These are phyloP conservation scores for Apostichopus californicus DNA, from an alignment of 35 echinoderm and acorn worm genomes.

Conservation along the genomic window DNA sequence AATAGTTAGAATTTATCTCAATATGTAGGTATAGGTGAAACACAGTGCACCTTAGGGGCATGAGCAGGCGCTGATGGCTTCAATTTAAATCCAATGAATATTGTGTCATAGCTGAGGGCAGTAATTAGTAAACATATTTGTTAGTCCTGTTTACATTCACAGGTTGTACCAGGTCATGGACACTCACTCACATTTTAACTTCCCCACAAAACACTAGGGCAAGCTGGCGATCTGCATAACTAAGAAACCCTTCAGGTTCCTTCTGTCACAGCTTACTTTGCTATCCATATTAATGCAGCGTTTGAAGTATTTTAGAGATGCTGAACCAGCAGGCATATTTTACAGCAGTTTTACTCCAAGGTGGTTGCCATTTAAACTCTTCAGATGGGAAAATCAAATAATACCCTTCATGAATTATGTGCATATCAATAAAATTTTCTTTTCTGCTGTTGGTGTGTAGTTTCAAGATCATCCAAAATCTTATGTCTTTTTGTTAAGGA, in stretches of 20 bases:
- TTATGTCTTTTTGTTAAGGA: no score
- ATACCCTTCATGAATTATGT: not conserved
- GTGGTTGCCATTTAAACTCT: not conserved
- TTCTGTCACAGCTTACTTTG: not conserved
- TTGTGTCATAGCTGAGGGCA: not conserved
- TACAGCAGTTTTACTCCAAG: not conserved
- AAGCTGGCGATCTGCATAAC: not conserved
- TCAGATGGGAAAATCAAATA: not conserved
- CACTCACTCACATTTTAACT: not conserved
- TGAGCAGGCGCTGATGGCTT: not conserved
- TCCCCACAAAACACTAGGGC: not conserved
- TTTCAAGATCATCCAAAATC: no score
- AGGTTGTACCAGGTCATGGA: not conserved
- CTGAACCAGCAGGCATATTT: not conserved
- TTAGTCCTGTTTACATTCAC: not conserved
- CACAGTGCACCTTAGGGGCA: not conserved
- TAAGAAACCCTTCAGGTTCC: not conserved
- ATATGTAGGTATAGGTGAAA: not conserved
- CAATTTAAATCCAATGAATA: not conserved
- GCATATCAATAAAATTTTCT: not conserved
- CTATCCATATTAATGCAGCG: not conserved
- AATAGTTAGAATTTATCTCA: no score
- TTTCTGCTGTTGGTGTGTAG: no score
- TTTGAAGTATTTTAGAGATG: slow-evolving; percentile 5
- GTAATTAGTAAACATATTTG: not conserved